Conservation (phyloP, 2,113 vertebrate species). For the Nannobrachium achirus region DNA sequence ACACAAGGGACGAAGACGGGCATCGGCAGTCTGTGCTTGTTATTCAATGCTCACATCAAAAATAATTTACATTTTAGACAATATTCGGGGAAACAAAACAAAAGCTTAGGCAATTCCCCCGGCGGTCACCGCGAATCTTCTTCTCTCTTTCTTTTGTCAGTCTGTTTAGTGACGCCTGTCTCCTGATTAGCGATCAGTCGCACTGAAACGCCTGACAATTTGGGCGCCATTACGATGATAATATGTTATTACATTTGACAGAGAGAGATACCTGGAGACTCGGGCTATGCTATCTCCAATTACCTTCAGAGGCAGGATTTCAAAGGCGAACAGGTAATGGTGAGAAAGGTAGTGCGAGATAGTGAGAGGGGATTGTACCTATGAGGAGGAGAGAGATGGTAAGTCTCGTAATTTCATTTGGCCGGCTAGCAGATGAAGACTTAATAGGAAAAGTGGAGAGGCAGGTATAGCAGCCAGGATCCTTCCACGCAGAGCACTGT, state of each 20-base stretch:
- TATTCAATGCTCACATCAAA: background rate
- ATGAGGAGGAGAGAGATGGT: background rate
- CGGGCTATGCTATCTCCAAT: background rate
- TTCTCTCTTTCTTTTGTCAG: background rate
- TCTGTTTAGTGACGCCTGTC: background rate
- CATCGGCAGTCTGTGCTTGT: background rate
- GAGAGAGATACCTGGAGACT: background rate
- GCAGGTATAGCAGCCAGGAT: background rate
- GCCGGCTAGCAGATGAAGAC: background rate
- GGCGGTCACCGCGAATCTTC: background rate
- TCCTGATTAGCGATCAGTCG: background rate
- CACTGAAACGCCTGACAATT: background rate
- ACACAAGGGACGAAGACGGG: no score
- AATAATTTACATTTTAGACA: background rate
- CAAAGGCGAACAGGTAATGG: conserved; percentile 1
- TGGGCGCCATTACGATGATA: background rate
- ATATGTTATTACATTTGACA: conserved; percentile 4
- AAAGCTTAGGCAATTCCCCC: background rate
- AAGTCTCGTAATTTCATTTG: no score
- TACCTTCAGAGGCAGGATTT: background rate
- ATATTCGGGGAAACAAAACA: background rate
- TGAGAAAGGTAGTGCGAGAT: background rate
- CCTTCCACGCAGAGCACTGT: no score
- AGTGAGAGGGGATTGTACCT: background rate
- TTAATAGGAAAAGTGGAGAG: background rate